Base-by-base conservation (phyloP, 2,113 vertebrate genomes). In the Anas platyrhynchos region DNA sequence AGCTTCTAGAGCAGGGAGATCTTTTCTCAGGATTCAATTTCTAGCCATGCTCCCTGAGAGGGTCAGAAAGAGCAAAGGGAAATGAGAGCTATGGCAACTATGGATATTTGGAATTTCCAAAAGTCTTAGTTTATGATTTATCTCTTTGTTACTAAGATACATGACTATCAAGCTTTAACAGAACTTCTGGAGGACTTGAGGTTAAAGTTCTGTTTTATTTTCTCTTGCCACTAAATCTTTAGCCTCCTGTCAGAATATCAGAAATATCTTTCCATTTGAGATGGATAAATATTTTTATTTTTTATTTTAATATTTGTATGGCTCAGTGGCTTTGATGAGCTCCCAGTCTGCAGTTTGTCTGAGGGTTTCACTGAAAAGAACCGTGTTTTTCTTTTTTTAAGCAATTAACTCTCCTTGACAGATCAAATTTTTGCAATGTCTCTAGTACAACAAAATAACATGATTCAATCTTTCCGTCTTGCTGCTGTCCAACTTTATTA, bases 81-180 rank as follows among this genome's bases (percentile, higher is more conserved):
- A 71, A 21, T 32, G 68, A 76, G 12, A 71, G 6, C 73, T 84
- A 48, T 68, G 52, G 52, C 55, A 84, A 5, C 56, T 65, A 17
- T 36, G 21, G 31, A 13, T 86, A 81, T 88, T 86, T 86, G 83
- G 25, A 78, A 81, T 84, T 92, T 92, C 56, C 43, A 31, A 34
- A 94, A 86, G 80, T 46, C n/a, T 3, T 63, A 78, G 36, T 34
- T 56, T 91, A 61, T 77, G 52, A 67, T 81, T 90, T 88, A 46
- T 91, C n/a, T 63, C 66, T 72, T n/a, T 84, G 22, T 94, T 91
- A 71, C 86, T 88, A 65, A 91, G 76, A 82, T 14, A 87, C 9
- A 0, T 2, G 2, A 56, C 29, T 59, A 13, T 32, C 66, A 83
- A 16, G 9, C n/a, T 86, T 83, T 17, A 44, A 31, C 22, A 68